These are phyloP conservation scores for Hippocampus zosterae DNA, from an alignment of 2,113 vertebrate genomes.

Conservation along the genomic window DNA sequence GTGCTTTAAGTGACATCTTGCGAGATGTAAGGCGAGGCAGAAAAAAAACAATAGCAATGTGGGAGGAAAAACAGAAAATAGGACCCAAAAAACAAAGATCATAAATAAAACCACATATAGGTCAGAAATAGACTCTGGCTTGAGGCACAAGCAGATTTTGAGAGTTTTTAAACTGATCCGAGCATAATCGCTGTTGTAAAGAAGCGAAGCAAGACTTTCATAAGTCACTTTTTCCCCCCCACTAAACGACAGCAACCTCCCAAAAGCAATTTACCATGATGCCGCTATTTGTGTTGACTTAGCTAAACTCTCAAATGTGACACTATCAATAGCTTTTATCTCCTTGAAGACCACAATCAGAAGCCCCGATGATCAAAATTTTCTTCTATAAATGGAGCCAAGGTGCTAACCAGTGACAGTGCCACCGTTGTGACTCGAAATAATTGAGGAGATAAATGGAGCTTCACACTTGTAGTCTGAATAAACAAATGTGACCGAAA, in stretches of 20 bases:
- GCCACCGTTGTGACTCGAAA: conserved; percentile 10
- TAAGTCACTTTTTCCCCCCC: not conserved
- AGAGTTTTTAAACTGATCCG: not conserved
- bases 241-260: not conserved
- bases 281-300: conserved; percentile 19
- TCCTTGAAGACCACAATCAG: conserved; percentile 39
- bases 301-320: conserved; percentile 25
- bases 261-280: conserved; percentile 13
- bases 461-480: conserved; percentile 1
- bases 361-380: conserved; percentile 33
- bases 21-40: not conserved
- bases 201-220: not conserved
- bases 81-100: not conserved
- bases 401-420: conserved; percentile 30
- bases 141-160: not conserved
- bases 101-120: not conserved
- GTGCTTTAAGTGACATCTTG: conserved; percentile 6
- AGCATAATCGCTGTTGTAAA: not conserved
- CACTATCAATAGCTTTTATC: conserved; percentile 20
- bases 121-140: conserved; percentile 1
- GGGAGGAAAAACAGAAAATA: not conserved
- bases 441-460: conserved; percentile 44
- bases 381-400: conserved; percentile 32
- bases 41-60: not conserved
- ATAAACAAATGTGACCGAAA: conserved; percentile 17